Evolutionary conservation across 2,888 invertebrate species (phyloP).

Genomic region (Marasmarcha lunaedactyla): DNA sequence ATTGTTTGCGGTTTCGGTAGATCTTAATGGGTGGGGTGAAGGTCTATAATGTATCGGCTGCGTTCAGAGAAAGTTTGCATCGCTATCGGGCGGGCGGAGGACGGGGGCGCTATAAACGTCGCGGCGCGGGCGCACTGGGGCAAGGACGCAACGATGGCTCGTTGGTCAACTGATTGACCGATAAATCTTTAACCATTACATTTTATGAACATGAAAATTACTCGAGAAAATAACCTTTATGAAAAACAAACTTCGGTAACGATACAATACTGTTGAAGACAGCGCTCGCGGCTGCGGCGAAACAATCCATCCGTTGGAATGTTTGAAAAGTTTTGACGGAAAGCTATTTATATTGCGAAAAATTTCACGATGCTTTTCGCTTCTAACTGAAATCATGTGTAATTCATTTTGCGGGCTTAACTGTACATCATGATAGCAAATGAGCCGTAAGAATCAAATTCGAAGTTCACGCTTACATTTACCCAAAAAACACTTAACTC

Average conservation of each 20-base stretch:
- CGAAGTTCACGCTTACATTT: too few relatives aligned
- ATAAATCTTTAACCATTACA: not conserved
- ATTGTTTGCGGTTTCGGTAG: conserved; percentile 15
- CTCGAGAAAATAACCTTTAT: too few relatives aligned
- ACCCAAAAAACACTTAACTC: too few relatives aligned
- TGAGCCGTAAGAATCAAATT: too few relatives aligned
- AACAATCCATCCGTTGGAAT: too few relatives aligned
- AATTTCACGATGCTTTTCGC: not conserved
- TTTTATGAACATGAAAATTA: not conserved
- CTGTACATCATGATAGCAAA: too few relatives aligned
- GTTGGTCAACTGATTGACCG: conserved; percentile 48
- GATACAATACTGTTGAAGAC: too few relatives aligned
- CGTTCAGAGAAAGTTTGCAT: conserved; percentile 40
- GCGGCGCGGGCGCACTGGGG: conserved; percentile 57
- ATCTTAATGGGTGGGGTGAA: conserved; percentile 28
- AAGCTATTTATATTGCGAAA: not conserved
- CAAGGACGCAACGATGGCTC: conserved; percentile 53
- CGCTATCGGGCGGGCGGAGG: conserved; percentile 40
- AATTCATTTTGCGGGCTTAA: too few relatives aligned
- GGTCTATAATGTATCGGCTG: conserved; percentile 37
- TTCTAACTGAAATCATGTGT: too few relatives aligned
- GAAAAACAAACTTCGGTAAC: too few relatives aligned
- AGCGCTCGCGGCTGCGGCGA: too few relatives aligned
- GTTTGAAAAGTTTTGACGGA: too few relatives aligned
- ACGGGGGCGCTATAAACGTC: conserved; percentile 54